Evolutionary conservation across 2,113 vertebrate species (phyloP).

Genomic region (Ranitomeya variabilis): DNA sequence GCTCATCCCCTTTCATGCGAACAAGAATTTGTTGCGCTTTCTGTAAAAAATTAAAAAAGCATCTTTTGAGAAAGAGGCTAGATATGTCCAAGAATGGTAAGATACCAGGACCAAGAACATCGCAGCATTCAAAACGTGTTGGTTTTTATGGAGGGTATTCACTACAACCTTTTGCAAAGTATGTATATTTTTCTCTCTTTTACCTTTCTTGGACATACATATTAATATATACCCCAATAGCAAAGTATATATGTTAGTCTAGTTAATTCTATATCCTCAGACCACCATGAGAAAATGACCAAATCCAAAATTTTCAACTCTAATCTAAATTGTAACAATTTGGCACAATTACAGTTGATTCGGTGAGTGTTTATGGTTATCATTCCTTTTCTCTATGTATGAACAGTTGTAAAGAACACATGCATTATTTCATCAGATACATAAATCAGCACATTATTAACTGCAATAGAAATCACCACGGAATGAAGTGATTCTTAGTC

Average conservation of each 20-base stretch:
- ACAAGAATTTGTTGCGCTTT: too few relatives aligned
- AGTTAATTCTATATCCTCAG: not conserved
- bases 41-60: too few relatives aligned
- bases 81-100: too few relatives aligned
- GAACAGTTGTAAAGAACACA: not conserved
- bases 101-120: too few relatives aligned
- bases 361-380: not conserved
- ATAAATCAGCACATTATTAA: not conserved
- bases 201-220: too few relatives aligned
- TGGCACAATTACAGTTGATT: not conserved
- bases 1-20: too few relatives aligned
- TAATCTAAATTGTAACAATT: not conserved
- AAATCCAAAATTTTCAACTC: not conserved
- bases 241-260: not conserved
- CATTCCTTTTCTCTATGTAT: not conserved
- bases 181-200: too few relatives aligned
- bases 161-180: too few relatives aligned
- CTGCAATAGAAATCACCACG: not conserved
- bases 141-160: too few relatives aligned
- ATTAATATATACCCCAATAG: not conserved
- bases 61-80: too few relatives aligned
- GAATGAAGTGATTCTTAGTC: constrained; percentile 43
- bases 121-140: too few relatives aligned
- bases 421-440: constrained; percentile 13
- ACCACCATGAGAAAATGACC: not conserved